phyloP scores from a whole-genome alignment of 2,797 vertebrate species.

The Coregonus sp. region DNA sequence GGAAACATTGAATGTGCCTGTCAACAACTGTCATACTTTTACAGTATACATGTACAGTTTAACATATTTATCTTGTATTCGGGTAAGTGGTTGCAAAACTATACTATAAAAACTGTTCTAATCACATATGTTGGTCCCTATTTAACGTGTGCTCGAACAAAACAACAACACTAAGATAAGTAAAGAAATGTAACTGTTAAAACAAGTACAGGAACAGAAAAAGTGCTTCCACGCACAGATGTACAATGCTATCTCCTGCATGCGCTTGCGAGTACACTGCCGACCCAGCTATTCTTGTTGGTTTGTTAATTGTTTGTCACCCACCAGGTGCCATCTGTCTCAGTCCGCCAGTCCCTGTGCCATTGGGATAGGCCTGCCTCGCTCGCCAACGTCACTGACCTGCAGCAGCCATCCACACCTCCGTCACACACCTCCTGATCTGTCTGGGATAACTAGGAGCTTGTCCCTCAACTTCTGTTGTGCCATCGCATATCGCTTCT shows the following conservation, averaged over 20 bases:
- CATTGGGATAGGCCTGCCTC: slow-evolving; percentile 81
- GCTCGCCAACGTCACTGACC: slow-evolving; percentile 81
- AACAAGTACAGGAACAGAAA: slow-evolving; percentile 70
- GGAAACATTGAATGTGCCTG: not conserved
- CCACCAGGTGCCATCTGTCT: slow-evolving; percentile 87
- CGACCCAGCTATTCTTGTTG: slow-evolving; percentile 85
- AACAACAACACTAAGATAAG: slow-evolving; percentile 62
- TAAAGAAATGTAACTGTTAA: slow-evolving; percentile 71
- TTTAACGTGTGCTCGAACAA: too few species aligned
- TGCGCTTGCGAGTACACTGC: slow-evolving; percentile 76
- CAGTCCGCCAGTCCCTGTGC: slow-evolving; percentile 82
- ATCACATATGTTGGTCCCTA: too few species aligned
- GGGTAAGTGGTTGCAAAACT: too few species aligned
- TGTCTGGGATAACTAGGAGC: slow-evolving; percentile 76
- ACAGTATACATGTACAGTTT: not conserved
- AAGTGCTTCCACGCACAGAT: slow-evolving; percentile 72
- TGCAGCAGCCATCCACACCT: slow-evolving; percentile 78
- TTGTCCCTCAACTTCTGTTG: slow-evolving; percentile 72
- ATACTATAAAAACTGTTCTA: too few species aligned
- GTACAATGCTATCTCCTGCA: slow-evolving; percentile 71
- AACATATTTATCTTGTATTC: not conserved
- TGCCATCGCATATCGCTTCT: slow-evolving; percentile 53
- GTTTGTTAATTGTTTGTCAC: slow-evolving; percentile 88
- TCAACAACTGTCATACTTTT: not conserved
- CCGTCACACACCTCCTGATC: slow-evolving; percentile 77